Percentiles rank a stretch among this genome's conserved stretches.
phyloP scores from a whole-genome alignment of 2,113 vertebrate species.

The Parus major region DNA sequence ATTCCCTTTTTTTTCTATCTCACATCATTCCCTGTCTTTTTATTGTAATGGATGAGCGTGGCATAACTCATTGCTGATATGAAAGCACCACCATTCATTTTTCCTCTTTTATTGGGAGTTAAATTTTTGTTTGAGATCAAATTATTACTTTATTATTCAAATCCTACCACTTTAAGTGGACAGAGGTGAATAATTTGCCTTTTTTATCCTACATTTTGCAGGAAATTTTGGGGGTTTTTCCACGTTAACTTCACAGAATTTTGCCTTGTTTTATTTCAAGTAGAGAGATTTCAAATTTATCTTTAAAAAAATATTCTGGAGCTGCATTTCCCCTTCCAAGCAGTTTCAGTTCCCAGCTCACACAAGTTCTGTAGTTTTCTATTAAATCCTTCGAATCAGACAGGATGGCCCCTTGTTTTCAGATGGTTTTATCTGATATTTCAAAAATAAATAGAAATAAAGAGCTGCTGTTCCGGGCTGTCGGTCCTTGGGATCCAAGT shows the following conservation, averaged over 20 bases:
- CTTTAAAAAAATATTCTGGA: neutral
- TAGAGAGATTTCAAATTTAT: neutral
- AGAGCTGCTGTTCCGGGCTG: neutral
- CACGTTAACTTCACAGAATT: neutral
- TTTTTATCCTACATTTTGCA: neutral
- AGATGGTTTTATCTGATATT: neutral
- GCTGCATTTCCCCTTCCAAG: neutral
- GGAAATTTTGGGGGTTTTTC: neutral
- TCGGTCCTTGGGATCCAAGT: constrained; percentile 59
- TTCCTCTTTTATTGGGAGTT: neutral
- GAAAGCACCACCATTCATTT: neutral
- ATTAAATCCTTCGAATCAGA: neutral
- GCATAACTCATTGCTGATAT: neutral
- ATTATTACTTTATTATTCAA: neutral
- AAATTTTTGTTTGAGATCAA: neutral
- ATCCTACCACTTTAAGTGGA: neutral
- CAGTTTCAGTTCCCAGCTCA: neutral
- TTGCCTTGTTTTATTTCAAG: neutral
- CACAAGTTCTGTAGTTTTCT: neutral
- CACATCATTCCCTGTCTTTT: neutral
- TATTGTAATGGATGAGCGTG: neutral
- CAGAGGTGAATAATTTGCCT: neutral
- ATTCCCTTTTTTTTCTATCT: neutral
- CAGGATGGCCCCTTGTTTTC: neutral
- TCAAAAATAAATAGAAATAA: neutral